Percentiles rank a stretch among this genome's conserved stretches.
These are phyloP conservation scores for Syncerus caffer DNA, from an alignment of 2,797 vertebrate genomes.

Conservation along the genomic window DNA sequence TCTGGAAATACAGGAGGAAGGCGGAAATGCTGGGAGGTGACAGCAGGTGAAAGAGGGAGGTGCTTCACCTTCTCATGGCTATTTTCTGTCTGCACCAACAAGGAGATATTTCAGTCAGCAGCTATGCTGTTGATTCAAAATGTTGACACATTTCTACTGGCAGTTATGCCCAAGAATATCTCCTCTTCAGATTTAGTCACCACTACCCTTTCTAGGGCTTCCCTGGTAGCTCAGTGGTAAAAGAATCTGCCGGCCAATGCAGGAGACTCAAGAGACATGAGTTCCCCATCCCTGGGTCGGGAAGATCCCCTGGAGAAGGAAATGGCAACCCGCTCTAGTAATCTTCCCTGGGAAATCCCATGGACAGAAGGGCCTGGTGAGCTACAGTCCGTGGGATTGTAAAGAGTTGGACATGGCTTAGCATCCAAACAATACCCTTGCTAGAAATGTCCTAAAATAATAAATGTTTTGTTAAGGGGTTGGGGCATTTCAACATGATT, in stretches of 20 bases:
- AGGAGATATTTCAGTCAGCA: neutral
- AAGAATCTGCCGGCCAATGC: neutral
- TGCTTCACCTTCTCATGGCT: neutral
- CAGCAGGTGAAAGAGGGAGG: neutral
- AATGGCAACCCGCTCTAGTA: neutral
- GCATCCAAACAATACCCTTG: neutral
- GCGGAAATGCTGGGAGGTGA: neutral
- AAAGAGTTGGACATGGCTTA: neutral
- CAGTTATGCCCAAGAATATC: conserved; percentile 58
- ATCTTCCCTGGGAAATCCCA: neutral
- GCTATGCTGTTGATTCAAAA: neutral
- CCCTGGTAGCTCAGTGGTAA: neutral
- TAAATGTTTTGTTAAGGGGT: conserved; percentile 28
- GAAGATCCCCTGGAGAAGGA: neutral
- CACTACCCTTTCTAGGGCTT: neutral
- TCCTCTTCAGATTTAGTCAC: neutral
- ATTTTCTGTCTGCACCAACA: neutral
- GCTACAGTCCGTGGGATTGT: neutral
- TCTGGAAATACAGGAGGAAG: neutral
- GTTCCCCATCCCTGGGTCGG: neutral
- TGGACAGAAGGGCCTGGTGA: neutral
- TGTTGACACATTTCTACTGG: neutral
- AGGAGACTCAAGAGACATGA: neutral
- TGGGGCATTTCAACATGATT: conserved; percentile 14
- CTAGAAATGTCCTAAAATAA: conserved; percentile 48